These are phyloP conservation scores for Emydoidea blandingii DNA, from an alignment of 2,797 vertebrate species.

Conservation along the genomic window DNA sequence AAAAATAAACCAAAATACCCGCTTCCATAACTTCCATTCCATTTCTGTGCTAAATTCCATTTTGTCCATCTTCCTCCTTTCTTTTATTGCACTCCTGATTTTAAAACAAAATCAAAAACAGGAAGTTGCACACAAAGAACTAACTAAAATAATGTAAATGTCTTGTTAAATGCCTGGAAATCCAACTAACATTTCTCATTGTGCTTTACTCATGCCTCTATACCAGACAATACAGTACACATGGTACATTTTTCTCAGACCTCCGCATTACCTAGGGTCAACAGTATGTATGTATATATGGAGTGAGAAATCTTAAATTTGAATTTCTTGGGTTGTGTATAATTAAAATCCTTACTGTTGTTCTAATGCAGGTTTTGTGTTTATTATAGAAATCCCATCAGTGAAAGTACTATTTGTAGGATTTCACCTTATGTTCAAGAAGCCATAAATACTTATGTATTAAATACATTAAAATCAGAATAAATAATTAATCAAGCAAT, in stretches of 20 bases:
- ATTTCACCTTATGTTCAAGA: slow-evolving; percentile 67
- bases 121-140: neutral
- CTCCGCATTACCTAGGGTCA: slow-evolving; percentile 9
- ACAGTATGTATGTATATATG: neutral
- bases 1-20: neutral
- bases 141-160: neutral
- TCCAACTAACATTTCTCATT: neutral
- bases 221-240: neutral
- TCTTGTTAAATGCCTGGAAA: neutral
- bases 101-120: neutral
- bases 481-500: slow-evolving; percentile 59
- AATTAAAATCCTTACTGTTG: slow-evolving; percentile 53
- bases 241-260: neutral
- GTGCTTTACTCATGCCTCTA: neutral
- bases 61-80: neutral
- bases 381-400: neutral
- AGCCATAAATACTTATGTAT: slow-evolving; percentile 63
- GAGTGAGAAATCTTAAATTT: slow-evolving; percentile 39
- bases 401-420: slow-evolving; percentile 6
- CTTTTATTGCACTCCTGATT: neutral
- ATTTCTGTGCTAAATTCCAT: neutral
- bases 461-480: slow-evolving; percentile 60
- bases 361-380: slow-evolving; percentile 58
- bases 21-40: too few relatives aligned
- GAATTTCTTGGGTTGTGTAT: slow-evolving; percentile 35